Conservation (phyloP, 2,113 vertebrate genomes). For the Balaeniceps rex region DNA sequence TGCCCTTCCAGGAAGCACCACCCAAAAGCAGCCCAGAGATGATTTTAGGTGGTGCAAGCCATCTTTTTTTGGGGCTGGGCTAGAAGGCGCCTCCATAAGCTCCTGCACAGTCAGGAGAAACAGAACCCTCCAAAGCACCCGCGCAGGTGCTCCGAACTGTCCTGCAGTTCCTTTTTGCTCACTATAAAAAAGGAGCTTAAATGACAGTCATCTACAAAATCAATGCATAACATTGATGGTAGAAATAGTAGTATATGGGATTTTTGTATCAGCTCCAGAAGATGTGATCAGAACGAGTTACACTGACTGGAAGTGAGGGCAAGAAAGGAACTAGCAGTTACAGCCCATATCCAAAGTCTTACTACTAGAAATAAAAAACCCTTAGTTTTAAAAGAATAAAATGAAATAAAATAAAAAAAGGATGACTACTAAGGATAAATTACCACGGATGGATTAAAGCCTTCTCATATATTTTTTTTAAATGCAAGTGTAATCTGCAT, state of each 20-base stretch:
- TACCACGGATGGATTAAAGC: not conserved
- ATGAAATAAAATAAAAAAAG: not conserved
- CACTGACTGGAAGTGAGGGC: not conserved
- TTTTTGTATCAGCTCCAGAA: not conserved
- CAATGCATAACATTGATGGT: not conserved
- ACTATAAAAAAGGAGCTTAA: not conserved
- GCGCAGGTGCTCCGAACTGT: fast-evolving
- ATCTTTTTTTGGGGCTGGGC: not conserved
- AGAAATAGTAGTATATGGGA: not conserved
- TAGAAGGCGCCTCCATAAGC: not conserved
- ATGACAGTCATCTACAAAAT: not conserved
- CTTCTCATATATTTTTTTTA: not conserved
- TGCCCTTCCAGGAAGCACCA: not conserved
- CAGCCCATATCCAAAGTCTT: not conserved
- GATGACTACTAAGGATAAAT: not conserved
- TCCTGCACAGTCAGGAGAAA: not conserved
- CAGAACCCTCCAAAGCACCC: not conserved
- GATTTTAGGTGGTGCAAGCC: not conserved
- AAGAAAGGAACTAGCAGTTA: not conserved
- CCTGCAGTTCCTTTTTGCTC: not conserved
- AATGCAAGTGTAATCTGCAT: not conserved
- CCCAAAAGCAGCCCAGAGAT: not conserved
- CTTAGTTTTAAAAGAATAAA: not conserved
- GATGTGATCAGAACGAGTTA: not conserved
- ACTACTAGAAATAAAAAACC: not conserved